phyloP scores from a whole-genome alignment of 2,888 invertebrate species.

The Nowickia ferox region DNA sequence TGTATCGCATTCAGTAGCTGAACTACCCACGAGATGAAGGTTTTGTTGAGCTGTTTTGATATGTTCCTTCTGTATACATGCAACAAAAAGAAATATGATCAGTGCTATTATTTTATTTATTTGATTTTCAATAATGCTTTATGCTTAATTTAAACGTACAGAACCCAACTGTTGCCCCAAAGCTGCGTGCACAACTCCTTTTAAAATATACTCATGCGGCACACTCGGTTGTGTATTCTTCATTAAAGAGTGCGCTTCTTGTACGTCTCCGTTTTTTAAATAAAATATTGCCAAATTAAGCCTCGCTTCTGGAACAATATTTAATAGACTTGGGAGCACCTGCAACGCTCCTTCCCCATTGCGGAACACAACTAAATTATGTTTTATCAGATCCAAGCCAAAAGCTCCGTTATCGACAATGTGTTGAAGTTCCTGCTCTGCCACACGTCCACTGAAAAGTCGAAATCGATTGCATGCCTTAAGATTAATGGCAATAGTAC shows the following conservation, averaged over 20 bases:
- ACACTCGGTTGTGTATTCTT: conserved; percentile 96
- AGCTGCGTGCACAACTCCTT: conserved; percentile 97
- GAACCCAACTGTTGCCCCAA: conserved; percentile 96
- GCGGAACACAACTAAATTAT: conserved; percentile 97
- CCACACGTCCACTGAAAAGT: conserved; percentile 97
- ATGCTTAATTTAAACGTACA: conserved; percentile 83
- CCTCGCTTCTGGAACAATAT: conserved; percentile 98
- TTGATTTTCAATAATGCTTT: too few species aligned
- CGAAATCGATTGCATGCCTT: conserved; percentile 90
- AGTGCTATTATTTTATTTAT: too few species aligned
- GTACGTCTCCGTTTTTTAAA: conserved; percentile 93
- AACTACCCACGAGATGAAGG: conserved; percentile 97
- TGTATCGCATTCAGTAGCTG: conserved; percentile 98
- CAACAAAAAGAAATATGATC: neutral
- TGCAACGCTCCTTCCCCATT: conserved; percentile 97
- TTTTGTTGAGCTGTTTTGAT: conserved; percentile 97
- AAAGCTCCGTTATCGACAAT: conserved; percentile 91
- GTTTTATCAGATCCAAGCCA: conserved; percentile 95
- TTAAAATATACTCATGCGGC: conserved; percentile 97
- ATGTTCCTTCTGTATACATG: conserved; percentile 90
- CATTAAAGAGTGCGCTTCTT: conserved; percentile 94
- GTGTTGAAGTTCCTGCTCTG: conserved; percentile 94
- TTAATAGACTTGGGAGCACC: conserved; percentile 93
- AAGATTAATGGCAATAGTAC: conserved; percentile 97
- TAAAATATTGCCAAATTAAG: conserved; percentile 98